Conservation (phyloP, 2,797 vertebrate species). For the Salmo trutta region DNA sequence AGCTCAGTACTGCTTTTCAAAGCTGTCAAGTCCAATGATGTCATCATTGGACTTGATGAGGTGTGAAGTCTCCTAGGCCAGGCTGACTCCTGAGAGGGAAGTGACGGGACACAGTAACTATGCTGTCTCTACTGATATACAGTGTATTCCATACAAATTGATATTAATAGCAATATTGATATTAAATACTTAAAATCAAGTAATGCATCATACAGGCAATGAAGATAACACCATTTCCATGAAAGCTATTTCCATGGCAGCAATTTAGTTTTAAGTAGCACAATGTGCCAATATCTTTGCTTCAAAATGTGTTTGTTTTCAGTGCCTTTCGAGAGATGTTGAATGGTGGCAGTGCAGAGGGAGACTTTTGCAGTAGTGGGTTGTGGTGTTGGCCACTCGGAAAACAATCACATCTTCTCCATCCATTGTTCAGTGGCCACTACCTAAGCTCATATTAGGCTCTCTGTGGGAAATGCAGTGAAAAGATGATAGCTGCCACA, state of each 20-base stretch:
- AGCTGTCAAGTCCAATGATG: neutral
- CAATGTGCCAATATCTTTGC: neutral
- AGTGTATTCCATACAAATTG: neutral
- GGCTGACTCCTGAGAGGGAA: neutral
- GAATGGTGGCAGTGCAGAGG: neutral
- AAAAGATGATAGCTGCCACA: conserved; percentile 12
- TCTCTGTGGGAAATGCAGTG: neutral
- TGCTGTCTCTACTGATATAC: neutral
- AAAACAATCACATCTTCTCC: neutral
- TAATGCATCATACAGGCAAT: too few species aligned
- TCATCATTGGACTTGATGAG: neutral
- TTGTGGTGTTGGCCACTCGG: neutral
- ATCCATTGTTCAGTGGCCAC: neutral
- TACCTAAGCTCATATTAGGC: neutral
- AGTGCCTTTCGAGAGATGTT: neutral
- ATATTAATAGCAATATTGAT: neutral
- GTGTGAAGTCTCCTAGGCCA: neutral
- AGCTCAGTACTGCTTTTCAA: neutral
- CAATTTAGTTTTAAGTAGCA: neutral
- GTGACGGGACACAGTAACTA: neutral
- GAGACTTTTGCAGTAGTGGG: neutral
- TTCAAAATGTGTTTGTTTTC: neutral
- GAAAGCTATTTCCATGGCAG: too few species aligned
- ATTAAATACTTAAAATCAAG: neutral
- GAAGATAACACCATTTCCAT: too few species aligned